These are phyloP conservation scores for Chamaetylas fuelleborni DNA, from an alignment of 2,113 vertebrate genomes.

Conservation along the genomic window DNA sequence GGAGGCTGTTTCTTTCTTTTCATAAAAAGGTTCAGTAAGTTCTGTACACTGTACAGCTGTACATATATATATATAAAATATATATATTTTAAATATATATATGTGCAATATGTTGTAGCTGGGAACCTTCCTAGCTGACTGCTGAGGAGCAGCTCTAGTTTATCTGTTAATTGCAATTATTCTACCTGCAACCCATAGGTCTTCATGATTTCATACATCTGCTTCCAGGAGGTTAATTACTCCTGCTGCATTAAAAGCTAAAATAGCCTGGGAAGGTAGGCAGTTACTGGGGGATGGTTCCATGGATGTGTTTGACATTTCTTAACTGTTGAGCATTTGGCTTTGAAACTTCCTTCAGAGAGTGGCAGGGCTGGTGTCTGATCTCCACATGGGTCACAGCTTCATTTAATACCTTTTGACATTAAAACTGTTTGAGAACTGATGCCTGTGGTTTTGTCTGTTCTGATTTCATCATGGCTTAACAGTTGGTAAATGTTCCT, in stretches of 20 bases:
- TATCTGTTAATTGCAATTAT: not conserved
- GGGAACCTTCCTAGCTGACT: not conserved
- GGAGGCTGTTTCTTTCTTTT: not conserved
- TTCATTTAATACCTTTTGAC: conserved; percentile 40
- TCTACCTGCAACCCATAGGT: not conserved
- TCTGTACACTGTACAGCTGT: not conserved
- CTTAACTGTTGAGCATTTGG: not conserved
- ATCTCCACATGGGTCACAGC: not conserved
- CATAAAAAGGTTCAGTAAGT: not conserved
- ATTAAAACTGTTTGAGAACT: not conserved
- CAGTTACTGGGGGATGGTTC: not conserved
- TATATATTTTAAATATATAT: not conserved
- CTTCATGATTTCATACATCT: not conserved
- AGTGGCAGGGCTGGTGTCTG: not conserved
- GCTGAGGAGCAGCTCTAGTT: not conserved
- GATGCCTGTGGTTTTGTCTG: conserved; percentile 23
- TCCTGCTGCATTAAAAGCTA: not conserved
- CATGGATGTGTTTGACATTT: not conserved
- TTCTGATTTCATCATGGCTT: not conserved
- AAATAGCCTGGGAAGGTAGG: not conserved
- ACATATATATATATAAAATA: not conserved
- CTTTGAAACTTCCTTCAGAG: not conserved
- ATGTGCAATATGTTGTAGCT: not conserved
- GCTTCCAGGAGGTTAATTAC: not conserved
- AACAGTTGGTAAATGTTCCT: not conserved